Percentiles rank a stretch among this genome's conserved stretches.
Conservation (phyloP, 1,140 invertebrate genomes). For the Drosophila parabipectinata region DNA sequence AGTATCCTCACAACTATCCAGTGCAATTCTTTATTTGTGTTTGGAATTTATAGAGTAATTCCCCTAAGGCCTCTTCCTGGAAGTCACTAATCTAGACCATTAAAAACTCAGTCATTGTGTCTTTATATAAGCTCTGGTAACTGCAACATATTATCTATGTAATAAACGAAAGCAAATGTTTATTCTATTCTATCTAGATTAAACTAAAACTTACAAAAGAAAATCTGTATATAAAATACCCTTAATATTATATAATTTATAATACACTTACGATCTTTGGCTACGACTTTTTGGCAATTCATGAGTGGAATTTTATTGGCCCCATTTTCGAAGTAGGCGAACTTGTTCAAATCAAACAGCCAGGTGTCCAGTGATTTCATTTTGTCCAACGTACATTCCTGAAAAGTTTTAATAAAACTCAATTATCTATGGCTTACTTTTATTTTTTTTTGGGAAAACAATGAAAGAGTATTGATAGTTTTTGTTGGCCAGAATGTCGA, state of each 20-base stretch:
- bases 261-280: constrained; percentile 71
- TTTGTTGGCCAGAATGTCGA: constrained; percentile 36
- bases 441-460: constrained; percentile 11
- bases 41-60: neutral
- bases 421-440: no score
- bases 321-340: constrained; percentile 76
- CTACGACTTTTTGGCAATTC: constrained; percentile 82
- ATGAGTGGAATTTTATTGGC: constrained; percentile 69
- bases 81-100: neutral
- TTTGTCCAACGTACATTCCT: constrained; percentile 79
- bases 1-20: neutral
- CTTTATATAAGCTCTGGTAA: neutral
- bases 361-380: constrained; percentile 76
- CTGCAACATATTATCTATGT: neutral
- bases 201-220: neutral
- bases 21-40: neutral
- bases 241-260: neutral
- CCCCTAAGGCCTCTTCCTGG: neutral
- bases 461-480: constrained; percentile 44
- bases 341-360: constrained; percentile 77
- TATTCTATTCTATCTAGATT: neutral
- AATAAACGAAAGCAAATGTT: constrained; percentile 4
- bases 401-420: neutral
- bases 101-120: neutral
- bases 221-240: neutral